These are phyloP conservation scores for Podabrus alpinus DNA, from an alignment of 2,888 invertebrate species.

Conservation along the genomic window DNA sequence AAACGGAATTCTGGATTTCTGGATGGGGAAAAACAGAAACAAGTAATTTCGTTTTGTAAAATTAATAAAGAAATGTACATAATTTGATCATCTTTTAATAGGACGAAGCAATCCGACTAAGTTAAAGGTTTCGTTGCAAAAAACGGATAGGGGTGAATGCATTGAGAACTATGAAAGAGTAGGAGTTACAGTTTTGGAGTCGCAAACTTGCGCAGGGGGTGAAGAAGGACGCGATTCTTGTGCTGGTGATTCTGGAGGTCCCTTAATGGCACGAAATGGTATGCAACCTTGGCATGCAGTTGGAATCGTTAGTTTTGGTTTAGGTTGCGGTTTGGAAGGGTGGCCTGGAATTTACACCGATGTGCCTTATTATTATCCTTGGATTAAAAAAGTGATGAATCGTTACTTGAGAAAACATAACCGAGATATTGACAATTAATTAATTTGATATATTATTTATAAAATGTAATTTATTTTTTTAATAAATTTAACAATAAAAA, in stretches of 20 bases:
- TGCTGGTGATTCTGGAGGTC: conserved; percentile 80
- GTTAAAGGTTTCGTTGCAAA: conserved; percentile 65
- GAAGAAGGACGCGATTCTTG: conserved; percentile 71
- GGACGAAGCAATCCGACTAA: conserved; percentile 56
- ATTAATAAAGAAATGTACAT: not conserved
- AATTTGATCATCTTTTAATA: conserved; percentile 32
- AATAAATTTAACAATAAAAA: not conserved
- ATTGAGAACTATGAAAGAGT: conserved; percentile 57
- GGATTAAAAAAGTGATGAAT: conserved; percentile 57
- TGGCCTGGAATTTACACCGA: conserved; percentile 75
- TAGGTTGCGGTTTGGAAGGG: conserved; percentile 67
- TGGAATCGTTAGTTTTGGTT: conserved; percentile 73
- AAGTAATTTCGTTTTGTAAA: conserved; percentile 23
- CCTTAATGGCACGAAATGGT: conserved; percentile 65
- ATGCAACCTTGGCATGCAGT: conserved; percentile 59
- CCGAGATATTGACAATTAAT: not conserved
- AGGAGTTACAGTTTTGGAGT: conserved; percentile 58
- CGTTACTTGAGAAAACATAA: conserved; percentile 9
- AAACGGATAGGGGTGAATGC: conserved; percentile 62
- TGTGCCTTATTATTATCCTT: conserved; percentile 62
- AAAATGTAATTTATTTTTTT: not conserved
- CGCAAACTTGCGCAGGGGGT: conserved; percentile 77
- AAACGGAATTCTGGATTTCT: conserved; percentile 48
- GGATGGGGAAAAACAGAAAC: conserved; percentile 61
- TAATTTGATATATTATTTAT: not conserved